Evolutionary conservation across 2,113 vertebrate species (phyloP).

Genomic region (Urocynchramus pylzowi): DNA sequence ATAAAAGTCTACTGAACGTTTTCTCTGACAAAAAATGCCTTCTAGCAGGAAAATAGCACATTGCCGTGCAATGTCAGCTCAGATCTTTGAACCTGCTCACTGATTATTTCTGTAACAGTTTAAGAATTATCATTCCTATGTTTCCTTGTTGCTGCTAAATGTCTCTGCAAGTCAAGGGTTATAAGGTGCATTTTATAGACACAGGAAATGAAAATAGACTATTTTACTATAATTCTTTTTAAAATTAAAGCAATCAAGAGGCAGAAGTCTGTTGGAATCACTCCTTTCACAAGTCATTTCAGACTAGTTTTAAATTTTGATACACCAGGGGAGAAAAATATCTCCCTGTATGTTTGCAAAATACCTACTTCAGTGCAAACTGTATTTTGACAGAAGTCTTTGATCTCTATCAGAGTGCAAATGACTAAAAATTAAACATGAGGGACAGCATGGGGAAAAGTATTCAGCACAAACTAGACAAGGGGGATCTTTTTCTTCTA

Average conservation of each 20-base stretch:
- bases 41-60: not conserved
- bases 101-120: not conserved
- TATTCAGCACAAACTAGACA: not conserved
- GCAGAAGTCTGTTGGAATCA: not conserved
- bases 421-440: constrained; percentile 60
- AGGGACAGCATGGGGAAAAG: not conserved
- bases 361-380: constrained; percentile 2
- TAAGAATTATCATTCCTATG: not conserved
- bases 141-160: not conserved
- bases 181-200: not conserved
- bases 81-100: not conserved
- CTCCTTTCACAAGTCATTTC: not conserved
- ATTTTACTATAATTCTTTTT: not conserved
- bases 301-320: not conserved
- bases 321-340: not conserved
- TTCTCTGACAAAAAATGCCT: not conserved
- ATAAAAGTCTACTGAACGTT: not conserved
- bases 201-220: not conserved
- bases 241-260: not conserved
- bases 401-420: constrained; percentile 59
- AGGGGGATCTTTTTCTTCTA: not conserved
- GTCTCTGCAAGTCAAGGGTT: not conserved
- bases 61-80: not conserved
- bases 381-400: constrained; percentile 27
- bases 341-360: constrained; percentile 40